Evolutionary conservation across 2,113 vertebrate species (phyloP).

Genomic region (Procavia capensis): DNA sequence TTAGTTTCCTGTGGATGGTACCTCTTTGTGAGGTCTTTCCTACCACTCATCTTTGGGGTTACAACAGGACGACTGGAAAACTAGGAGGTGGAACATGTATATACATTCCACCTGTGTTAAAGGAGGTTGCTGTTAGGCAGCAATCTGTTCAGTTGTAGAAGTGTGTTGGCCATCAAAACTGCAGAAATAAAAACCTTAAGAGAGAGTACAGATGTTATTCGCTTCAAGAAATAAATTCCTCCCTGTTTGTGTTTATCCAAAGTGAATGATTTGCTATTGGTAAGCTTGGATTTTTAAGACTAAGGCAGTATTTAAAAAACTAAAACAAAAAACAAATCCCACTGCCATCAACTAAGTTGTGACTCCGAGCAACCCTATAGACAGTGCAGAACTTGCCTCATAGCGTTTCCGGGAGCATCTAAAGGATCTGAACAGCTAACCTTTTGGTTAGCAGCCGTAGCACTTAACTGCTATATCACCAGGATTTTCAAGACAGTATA

Average conservation of each 20-base stretch:
- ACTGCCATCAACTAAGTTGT: too few relatives aligned
- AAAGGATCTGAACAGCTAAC: too few relatives aligned
- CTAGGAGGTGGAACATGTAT: neutral
- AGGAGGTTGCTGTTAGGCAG: neutral
- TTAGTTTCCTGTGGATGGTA: neutral
- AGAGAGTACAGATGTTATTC: neutral
- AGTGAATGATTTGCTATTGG: neutral
- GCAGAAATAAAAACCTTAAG: neutral
- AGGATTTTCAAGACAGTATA: too few relatives aligned
- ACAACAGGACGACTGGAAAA: conserved; percentile 16
- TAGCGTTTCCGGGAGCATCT: too few relatives aligned
- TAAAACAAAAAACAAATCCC: too few relatives aligned
- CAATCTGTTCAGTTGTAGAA: neutral
- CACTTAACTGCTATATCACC: too few relatives aligned
- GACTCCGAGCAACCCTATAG: too few relatives aligned
- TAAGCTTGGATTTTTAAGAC: neutral
- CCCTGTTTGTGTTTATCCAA: neutral
- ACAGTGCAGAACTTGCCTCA: too few relatives aligned
- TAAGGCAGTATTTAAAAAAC: too few relatives aligned
- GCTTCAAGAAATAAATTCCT: conserved; percentile 22
- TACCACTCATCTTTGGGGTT: conserved; percentile 30
- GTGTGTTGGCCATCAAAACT: neutral
- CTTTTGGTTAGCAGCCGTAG: too few relatives aligned
- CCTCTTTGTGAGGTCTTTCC: conserved; percentile 30
- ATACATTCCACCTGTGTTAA: neutral